Percentiles rank a stretch among this genome's conserved stretches.
phyloP scores from a whole-genome alignment of 2,888 invertebrate genomes.

The Adelognathus sp. region DNA sequence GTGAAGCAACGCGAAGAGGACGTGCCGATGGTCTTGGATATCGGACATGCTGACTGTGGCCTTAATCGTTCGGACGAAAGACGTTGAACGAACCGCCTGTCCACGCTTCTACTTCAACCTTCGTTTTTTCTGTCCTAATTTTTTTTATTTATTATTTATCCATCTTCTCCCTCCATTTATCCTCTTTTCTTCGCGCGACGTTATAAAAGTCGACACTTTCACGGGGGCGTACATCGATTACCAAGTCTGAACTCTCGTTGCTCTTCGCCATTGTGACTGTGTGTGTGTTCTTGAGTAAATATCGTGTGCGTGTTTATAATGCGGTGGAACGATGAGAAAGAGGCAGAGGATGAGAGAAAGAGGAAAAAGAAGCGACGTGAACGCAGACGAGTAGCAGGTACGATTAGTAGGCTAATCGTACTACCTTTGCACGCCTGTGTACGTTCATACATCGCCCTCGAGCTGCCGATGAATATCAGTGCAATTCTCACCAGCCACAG shows the following conservation, averaged over 20 bases:
- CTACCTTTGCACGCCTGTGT: slow-evolving; percentile 50
- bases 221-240: slow-evolving; percentile 58
- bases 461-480: slow-evolving; percentile 40
- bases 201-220: slow-evolving; percentile 51
- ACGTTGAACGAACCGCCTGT: slow-evolving; percentile 49
- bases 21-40: background rate
- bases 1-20: slow-evolving; percentile 8
- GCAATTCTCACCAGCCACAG: slow-evolving; percentile 56
- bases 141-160: background rate
- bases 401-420: slow-evolving; percentile 65
- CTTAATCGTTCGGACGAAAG: slow-evolving; percentile 52
- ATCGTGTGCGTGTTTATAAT: slow-evolving; percentile 24
- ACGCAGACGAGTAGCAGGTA: slow-evolving; percentile 53
- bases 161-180: slow-evolving; percentile 1
- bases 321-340: slow-evolving; percentile 48
- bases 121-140: slow-evolving; percentile 8
- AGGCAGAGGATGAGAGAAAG: slow-evolving; percentile 25
- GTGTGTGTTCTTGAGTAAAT: no score
- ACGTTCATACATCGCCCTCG: slow-evolving; percentile 24
- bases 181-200: slow-evolving; percentile 1
- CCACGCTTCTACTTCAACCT: slow-evolving; percentile 36
- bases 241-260: slow-evolving; percentile 15
- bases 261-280: slow-evolving; percentile 9
- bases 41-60: background rate
- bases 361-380: slow-evolving; percentile 30